These are phyloP conservation scores for Drosophila affinis DNA, from an alignment of 2,888 invertebrate genomes.

Conservation along the genomic window DNA sequence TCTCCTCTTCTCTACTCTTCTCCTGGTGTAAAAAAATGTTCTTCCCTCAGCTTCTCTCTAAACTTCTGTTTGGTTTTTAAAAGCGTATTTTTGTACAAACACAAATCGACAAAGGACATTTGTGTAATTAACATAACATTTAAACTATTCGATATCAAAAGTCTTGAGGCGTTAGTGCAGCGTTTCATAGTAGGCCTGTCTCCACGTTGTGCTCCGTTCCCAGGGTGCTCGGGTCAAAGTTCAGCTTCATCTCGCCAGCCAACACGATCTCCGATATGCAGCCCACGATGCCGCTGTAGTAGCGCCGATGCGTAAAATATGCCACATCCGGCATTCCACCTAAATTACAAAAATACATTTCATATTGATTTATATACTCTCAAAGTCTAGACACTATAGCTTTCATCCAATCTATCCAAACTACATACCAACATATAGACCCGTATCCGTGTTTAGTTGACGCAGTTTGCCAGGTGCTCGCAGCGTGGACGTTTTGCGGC, in stretches of 20 bases:
- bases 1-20: conserved; percentile 8
- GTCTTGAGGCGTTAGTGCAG: conserved; percentile 73
- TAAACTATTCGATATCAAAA: conserved; percentile 82
- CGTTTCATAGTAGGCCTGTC: conserved; percentile 84
- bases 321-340: conserved; percentile 92
- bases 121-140: conserved; percentile 56
- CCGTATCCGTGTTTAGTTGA: conserved; percentile 93
- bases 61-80: conserved; percentile 51
- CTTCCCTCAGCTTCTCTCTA: conserved; percentile 24
- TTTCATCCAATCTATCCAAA: not conserved
- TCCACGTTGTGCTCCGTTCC: conserved; percentile 84
- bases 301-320: conserved; percentile 88
- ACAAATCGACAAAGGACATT: conserved; percentile 53
- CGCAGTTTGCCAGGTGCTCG: conserved; percentile 93
- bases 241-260: conserved; percentile 91
- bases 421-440: conserved; percentile 92
- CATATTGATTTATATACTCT: not conserved
- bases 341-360: conserved; percentile 82
- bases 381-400: too few species aligned
- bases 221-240: conserved; percentile 85
- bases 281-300: conserved; percentile 90
- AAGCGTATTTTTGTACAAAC: conserved; percentile 81
- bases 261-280: conserved; percentile 93
- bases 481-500: conserved; percentile 90
- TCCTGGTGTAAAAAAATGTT: conserved; percentile 70